phyloP scores from a whole-genome alignment of 2,797 vertebrate genomes.

The Fistularia tabacaria region DNA sequence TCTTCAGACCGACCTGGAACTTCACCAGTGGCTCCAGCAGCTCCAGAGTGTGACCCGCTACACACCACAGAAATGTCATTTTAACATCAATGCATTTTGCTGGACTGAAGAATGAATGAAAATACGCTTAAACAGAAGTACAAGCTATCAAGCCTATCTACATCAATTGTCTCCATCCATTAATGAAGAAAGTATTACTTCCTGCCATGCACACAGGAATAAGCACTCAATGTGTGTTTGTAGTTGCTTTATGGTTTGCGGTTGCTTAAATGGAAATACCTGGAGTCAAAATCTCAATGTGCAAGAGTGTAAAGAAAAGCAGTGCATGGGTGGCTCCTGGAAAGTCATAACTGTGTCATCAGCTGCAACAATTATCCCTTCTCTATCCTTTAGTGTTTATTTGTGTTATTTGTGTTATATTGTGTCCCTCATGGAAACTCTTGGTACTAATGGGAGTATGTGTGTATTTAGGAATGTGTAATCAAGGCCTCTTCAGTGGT shows the following conservation, averaged over 20 bases:
- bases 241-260: constrained; percentile 36
- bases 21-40: constrained; percentile 90
- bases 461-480: not conserved
- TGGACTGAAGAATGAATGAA: too few relatives aligned
- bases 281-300: constrained; percentile 35
- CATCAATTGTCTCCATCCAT: constrained; percentile 3
- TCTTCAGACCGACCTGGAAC: constrained; percentile 91
- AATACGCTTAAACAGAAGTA: too few relatives aligned
- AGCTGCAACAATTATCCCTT: constrained; percentile 14
- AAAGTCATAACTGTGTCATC: constrained; percentile 23
- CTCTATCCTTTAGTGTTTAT: constrained; percentile 6
- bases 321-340: constrained; percentile 17
- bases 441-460: not conserved
- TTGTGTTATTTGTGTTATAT: not conserved
- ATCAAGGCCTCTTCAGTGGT: constrained; percentile 5
- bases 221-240: constrained; percentile 12
- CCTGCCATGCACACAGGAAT: constrained; percentile 22
- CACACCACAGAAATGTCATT: not conserved
- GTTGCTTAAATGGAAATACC: constrained; percentile 45
- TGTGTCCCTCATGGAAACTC: constrained; percentile 6
- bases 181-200: constrained; percentile 1
- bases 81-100: too few relatives aligned
- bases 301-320: constrained; percentile 34
- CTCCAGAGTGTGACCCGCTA: constrained; percentile 89
- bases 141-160: too few relatives aligned